A percentile compares a stretch with the other conserved stretches of the same genome.
These are phyloP conservation scores for Rhynchonycteris naso DNA, from an alignment of 2,797 vertebrate genomes.

Conservation along the genomic window DNA sequence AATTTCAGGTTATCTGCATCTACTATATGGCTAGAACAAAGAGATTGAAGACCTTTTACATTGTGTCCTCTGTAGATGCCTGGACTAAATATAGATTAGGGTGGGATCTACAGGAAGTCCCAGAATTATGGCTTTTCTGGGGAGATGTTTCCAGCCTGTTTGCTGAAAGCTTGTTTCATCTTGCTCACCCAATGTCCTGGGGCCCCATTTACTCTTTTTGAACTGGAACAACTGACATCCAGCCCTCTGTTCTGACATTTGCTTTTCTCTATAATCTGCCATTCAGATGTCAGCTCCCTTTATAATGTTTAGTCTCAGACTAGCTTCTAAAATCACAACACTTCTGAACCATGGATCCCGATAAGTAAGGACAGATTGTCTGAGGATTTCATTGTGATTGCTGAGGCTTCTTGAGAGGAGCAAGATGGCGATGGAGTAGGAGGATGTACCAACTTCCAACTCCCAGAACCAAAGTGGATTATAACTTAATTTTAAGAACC, in stretches of 20 bases:
- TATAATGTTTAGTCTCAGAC: slow-evolving; percentile 5
- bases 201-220: not conserved
- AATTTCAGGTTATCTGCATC: not conserved
- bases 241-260: not conserved
- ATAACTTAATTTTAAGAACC: too few species aligned
- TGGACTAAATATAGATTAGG: not conserved
- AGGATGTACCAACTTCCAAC: too few species aligned
- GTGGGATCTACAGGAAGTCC: not conserved
- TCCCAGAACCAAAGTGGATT: too few species aligned
- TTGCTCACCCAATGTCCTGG: not conserved
- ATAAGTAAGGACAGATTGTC: too few species aligned
- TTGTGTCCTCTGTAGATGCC: not conserved
- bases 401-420: too few species aligned
- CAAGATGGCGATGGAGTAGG: too few species aligned
- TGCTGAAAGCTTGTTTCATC: not conserved
- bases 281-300: slow-evolving; percentile 52
- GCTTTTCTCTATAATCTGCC: slow-evolving; percentile 13
- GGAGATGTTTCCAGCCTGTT: not conserved
- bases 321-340: slow-evolving; percentile 36
- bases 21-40: not conserved
- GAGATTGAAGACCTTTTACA: not conserved
- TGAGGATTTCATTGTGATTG: too few species aligned
- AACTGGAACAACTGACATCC: slow-evolving; percentile 21
- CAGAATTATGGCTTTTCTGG: not conserved
- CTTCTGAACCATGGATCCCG: too few species aligned